phyloP scores from a whole-genome alignment of 2,888 invertebrate genomes.

The Blastobasis lacticolella region DNA sequence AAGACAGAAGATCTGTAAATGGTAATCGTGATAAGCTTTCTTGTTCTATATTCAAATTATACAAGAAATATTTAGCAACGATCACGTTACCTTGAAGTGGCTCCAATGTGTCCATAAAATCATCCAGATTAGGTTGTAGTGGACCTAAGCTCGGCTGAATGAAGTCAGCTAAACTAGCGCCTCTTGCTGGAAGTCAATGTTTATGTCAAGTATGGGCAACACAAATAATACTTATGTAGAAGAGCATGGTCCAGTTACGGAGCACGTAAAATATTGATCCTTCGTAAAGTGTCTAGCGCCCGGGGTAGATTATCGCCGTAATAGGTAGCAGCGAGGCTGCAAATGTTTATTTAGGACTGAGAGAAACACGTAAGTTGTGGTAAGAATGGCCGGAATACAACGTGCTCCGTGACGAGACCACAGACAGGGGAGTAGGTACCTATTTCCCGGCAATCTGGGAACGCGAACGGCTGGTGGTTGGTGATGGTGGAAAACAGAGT shows the following conservation, averaged over 20 bases:
- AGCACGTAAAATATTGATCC: no score
- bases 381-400: no score
- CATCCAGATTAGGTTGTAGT: conserved; percentile 96
- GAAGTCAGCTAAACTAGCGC: conserved; percentile 93
- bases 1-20: conserved; percentile 49
- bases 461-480: conserved; percentile 91
- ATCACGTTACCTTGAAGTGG: conserved; percentile 81
- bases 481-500: conserved; percentile 91
- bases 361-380: no score
- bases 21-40: background rate
- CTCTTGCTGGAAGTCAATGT: conserved; percentile 77
- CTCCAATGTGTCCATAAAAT: conserved; percentile 93
- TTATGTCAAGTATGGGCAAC: background rate
- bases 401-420: no score
- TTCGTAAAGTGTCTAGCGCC: no score
- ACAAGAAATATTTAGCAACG: no score
- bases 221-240: background rate
- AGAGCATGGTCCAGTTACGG: no score
- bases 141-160: conserved; percentile 98
- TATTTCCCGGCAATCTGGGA: conserved; percentile 97
- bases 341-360: no score
- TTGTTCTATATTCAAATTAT: no score
- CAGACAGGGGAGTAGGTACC: conserved; percentile 70
- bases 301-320: no score
- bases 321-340: no score